Evolutionary conservation across 23 tunicate species (phyloP).

Genomic region (Trididemnum clinides): DNA sequence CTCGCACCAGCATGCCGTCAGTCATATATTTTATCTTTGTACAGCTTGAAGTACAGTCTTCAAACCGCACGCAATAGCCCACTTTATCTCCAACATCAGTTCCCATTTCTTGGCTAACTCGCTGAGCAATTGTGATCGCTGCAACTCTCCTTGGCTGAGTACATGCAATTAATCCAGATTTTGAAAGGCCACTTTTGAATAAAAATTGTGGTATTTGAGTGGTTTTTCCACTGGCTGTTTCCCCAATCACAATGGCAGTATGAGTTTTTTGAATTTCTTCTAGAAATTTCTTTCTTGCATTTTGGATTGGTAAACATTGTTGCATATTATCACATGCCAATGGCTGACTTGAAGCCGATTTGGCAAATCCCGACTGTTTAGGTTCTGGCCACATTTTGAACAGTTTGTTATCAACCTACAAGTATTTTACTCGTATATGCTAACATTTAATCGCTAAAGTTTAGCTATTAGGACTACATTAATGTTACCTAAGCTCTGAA

Average conservation of each 20-base stretch:
- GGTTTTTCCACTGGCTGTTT: conserved; percentile 97
- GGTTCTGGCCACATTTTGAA: neutral
- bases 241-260: conserved; percentile 72
- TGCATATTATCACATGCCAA: neutral
- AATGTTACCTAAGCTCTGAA: too few relatives aligned
- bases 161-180: conserved; percentile 77
- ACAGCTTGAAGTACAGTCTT: conserved; percentile 63
- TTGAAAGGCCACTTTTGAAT: conserved; percentile 32
- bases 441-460: too few relatives aligned
- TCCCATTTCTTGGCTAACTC: conserved; percentile 73
- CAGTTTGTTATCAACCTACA: too few relatives aligned
- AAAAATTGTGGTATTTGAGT: conserved; percentile 92
- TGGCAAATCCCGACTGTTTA: neutral
- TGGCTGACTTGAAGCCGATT: neutral
- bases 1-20: conserved; percentile 92
- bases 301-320: conserved; percentile 53
- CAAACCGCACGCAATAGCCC: conserved; percentile 91
- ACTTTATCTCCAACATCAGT: conserved; percentile 61
- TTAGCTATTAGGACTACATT: too few relatives aligned
- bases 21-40: conserved; percentile 95
- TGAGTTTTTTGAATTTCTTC: conserved; percentile 55
- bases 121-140: conserved; percentile 87
- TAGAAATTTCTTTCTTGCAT: conserved; percentile 54
- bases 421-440: too few relatives aligned
- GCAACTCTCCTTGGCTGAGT: conserved; percentile 96